Evolutionary conservation across 2,797 vertebrate species (phyloP).

Genomic region (Gallinago stenura): DNA sequence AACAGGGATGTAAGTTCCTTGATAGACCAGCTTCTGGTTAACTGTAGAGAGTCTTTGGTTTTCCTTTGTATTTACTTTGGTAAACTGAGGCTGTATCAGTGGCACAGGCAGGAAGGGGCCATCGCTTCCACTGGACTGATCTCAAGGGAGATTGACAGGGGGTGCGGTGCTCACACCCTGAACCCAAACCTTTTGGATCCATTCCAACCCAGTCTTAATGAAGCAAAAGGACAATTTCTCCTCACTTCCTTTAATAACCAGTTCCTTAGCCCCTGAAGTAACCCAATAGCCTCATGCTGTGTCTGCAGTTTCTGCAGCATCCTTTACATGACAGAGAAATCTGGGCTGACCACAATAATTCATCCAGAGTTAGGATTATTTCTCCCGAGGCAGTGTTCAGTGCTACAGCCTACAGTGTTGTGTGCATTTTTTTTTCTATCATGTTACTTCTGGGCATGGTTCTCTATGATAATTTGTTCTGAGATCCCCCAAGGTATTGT

Average conservation of each 20-base stretch:
- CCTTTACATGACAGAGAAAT: constrained; percentile 34
- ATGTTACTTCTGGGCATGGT: constrained; percentile 28
- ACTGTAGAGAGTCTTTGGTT: neutral
- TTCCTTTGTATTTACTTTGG: neutral
- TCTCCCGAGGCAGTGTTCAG: constrained; percentile 13
- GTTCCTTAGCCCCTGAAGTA: neutral
- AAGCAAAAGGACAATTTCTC: neutral
- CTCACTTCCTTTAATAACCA: neutral
- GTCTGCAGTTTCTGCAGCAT: constrained; percentile 14
- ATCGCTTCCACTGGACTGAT: neutral
- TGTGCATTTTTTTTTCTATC: neutral
- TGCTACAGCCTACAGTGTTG: neutral
- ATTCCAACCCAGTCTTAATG: neutral
- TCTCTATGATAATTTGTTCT: constrained; percentile 37
- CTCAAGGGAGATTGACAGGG: neutral
- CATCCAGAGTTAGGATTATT: constrained; percentile 22
- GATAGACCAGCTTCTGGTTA: neutral
- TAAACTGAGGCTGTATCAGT: neutral
- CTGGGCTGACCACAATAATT: constrained; percentile 2
- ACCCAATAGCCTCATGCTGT: neutral
- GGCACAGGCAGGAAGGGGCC: neutral
- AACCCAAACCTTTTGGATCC: neutral
- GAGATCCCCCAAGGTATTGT: constrained; percentile 39
- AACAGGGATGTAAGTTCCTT: neutral
- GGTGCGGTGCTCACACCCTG: neutral